Conservation (phyloP, 2,113 vertebrate genomes). For the Paracanthobrama guichenoti region DNA sequence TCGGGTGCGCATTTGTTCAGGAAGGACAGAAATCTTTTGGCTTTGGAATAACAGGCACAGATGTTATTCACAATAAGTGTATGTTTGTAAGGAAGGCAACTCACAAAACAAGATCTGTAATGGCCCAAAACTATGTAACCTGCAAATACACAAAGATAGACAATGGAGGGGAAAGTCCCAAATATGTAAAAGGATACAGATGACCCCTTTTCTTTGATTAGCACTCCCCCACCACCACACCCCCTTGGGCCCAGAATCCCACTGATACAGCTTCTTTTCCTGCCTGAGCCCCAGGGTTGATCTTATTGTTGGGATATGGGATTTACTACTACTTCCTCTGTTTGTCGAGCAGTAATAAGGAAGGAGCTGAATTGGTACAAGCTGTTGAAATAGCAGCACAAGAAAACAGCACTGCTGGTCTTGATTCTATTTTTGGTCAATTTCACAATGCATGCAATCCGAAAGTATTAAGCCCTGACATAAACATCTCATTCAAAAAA, state of each 20-base stretch:
- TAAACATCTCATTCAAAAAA: neutral
- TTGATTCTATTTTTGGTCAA: slow-evolving; percentile 56
- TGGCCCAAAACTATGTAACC: neutral
- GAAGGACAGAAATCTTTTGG: too few species aligned
- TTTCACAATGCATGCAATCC: slow-evolving; percentile 9
- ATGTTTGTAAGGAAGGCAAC: neutral
- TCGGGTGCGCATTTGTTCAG: too few species aligned
- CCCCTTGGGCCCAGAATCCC: neutral
- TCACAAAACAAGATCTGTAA: neutral
- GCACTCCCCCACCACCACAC: slow-evolving; percentile 5
- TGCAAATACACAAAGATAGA: neutral
- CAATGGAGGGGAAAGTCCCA: slow-evolving; percentile 50
- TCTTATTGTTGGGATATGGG: slow-evolving; percentile 65
- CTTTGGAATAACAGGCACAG: neutral
- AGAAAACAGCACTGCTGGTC: slow-evolving; percentile 54
- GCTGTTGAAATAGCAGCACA: slow-evolving; percentile 73
- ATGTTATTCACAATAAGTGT: neutral
- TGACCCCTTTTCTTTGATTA: neutral
- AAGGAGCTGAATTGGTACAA: slow-evolving; percentile 71
- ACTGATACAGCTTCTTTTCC: slow-evolving; percentile 56
- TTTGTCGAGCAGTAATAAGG: slow-evolving; percentile 64
- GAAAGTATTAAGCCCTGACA: neutral
- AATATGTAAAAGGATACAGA: slow-evolving; percentile 43
- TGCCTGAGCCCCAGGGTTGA: slow-evolving; percentile 62
- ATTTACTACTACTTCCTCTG: slow-evolving; percentile 64